Evolutionary conservation across 2,888 invertebrate genomes (phyloP).

Genomic region (Dolomedes plantarius): DNA sequence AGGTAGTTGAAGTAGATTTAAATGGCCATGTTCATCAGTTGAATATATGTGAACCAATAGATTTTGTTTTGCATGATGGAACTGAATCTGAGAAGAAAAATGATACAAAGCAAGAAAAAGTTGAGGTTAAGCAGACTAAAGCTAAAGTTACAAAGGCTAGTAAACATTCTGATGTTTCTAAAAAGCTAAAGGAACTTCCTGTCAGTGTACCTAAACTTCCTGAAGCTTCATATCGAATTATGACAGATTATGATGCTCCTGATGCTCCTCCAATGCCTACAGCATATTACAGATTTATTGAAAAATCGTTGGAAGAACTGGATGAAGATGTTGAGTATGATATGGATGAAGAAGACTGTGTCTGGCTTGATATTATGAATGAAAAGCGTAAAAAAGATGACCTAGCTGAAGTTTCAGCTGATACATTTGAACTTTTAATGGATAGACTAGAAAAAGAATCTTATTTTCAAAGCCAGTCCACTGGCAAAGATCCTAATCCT

Average conservation of each 20-base stretch:
- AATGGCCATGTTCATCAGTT: slow-evolving; percentile 85
- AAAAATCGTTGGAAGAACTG: slow-evolving; percentile 93
- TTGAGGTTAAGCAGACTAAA: slow-evolving; percentile 52
- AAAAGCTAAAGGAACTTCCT: slow-evolving; percentile 72
- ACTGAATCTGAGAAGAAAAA: slow-evolving; percentile 63
- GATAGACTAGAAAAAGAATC: slow-evolving; percentile 98
- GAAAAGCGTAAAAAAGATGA: slow-evolving; percentile 84
- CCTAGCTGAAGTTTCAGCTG: slow-evolving; percentile 87
- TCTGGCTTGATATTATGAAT: slow-evolving; percentile 94
- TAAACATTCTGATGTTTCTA: slow-evolving; percentile 71
- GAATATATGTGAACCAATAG: slow-evolving; percentile 79
- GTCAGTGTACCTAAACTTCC: slow-evolving; percentile 80
- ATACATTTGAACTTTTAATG: slow-evolving; percentile 96
- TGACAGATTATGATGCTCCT: slow-evolving; percentile 87
- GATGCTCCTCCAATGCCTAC: slow-evolving; percentile 90
- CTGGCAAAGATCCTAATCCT: slow-evolving; percentile 81
- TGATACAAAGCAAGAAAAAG: slow-evolving; percentile 61
- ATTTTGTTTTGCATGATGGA: slow-evolving; percentile 75
- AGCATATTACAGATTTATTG: slow-evolving; percentile 93
- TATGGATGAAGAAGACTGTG: slow-evolving; percentile 97
- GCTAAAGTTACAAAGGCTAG: slow-evolving; percentile 56
- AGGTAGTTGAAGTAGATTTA: slow-evolving; percentile 90
- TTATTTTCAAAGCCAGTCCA: slow-evolving; percentile 85
- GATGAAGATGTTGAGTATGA: slow-evolving; percentile 97
- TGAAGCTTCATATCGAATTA: slow-evolving; percentile 83